Base-by-base conservation (phyloP, 2,113 vertebrate species). In the Menidia beryllina region DNA sequence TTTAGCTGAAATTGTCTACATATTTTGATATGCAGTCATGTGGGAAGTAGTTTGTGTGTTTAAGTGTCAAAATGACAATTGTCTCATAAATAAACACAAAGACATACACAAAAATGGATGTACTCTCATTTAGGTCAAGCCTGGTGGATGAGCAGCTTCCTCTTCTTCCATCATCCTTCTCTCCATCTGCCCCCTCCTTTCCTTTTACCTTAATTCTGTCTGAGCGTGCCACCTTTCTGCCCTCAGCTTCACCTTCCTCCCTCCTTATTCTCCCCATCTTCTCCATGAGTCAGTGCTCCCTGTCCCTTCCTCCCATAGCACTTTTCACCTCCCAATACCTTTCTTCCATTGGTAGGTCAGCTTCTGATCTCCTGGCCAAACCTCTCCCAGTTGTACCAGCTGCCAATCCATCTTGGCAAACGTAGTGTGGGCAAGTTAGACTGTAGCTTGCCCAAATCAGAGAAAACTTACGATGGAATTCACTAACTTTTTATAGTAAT, bases 81-180 rank as follows among this genome's bases (percentile, higher is more conserved):
- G 38, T 43, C 39, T 27, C n/a, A 34, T 34, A 24, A 26, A 20
- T 23, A 13, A 26, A 17, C 52, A 30, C 26, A 14, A 34, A 1
- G 49, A n/a, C 53, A 60, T 61, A 56, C 10, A 17, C 5, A 14
- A 53, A 43, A 21, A 26, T 17, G 43, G n/a, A n/a, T 56, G 57
- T 8, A 53, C 53, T 19, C 56, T 15, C 45, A 21, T 30, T 54
- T 30, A 90, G 90, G 90, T 90, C 89, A 89, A 83, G 85, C 69
- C 41, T 57, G 65, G 77, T 87, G 83, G 83, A 83, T 91, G 69
- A 81, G 72, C 84, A 34, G 65, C 78, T 75, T 59, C 81, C 72
- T 36, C 36, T 57, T 10, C 64, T 84, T 77, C 61, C 19, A 50
- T 75, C 79, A 63, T 67, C 78, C 55, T 70, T 67, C 57, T 41